A percentile compares a stretch with the other conserved stretches of the same genome.
These are phyloP conservation scores for Pseudomugil gertrudae DNA, from an alignment of 2,797 vertebrate species.

Conservation along the genomic window DNA sequence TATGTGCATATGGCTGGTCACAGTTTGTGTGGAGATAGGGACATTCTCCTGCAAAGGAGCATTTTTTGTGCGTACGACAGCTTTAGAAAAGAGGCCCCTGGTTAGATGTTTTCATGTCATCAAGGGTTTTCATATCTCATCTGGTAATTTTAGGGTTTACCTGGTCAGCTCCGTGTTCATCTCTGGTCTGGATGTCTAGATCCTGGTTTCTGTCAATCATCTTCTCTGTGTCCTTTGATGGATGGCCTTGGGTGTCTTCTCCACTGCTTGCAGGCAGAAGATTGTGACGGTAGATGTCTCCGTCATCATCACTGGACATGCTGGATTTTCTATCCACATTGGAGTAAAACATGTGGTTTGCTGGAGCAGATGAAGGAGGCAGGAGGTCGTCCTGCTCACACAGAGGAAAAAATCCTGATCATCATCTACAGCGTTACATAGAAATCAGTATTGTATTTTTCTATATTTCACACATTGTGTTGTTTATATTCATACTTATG, in stretches of 20 bases:
- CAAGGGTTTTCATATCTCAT: slow-evolving; percentile 77
- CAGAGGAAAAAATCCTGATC: neutral
- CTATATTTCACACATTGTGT: no score
- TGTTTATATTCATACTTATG: no score
- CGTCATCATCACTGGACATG: slow-evolving; percentile 91
- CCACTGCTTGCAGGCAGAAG: slow-evolving; percentile 78
- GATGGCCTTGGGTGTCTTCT: slow-evolving; percentile 58
- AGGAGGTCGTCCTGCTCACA: slow-evolving; percentile 32
- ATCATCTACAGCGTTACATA: neutral
- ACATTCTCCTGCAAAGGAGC: no score
- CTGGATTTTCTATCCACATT: slow-evolving; percentile 59
- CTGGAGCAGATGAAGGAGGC: slow-evolving; percentile 19
- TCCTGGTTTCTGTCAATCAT: slow-evolving; percentile 43
- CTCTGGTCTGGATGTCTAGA: slow-evolving; percentile 40
- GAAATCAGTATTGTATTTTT: no score
- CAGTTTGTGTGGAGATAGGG: no score
- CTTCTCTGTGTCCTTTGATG: slow-evolving; percentile 38
- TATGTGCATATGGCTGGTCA: no score
- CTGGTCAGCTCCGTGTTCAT: no score
- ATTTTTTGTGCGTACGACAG: no score
- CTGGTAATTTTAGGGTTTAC: no score
- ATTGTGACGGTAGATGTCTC: slow-evolving; percentile 90
- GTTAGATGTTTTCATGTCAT: slow-evolving; percentile 38
- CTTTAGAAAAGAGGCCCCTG: no score
- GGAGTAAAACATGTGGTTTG: slow-evolving; percentile 65